phyloP scores from a whole-genome alignment of 2,797 vertebrate genomes.

The Micrastur ruficollis region DNA sequence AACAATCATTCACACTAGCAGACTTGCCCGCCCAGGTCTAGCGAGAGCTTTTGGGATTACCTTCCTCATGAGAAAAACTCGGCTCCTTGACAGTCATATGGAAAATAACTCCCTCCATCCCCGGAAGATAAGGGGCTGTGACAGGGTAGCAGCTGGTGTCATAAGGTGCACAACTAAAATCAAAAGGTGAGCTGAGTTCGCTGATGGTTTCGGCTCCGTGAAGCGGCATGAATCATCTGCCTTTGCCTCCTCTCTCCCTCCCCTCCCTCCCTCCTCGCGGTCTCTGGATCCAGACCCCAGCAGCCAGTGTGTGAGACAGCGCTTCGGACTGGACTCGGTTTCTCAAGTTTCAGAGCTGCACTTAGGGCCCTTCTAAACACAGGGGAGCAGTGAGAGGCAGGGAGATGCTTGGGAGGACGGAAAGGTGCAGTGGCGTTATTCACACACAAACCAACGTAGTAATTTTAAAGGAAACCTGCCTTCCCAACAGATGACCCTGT shows the following conservation, averaged over 20 bases:
- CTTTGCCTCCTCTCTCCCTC: neutral
- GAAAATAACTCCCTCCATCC: neutral
- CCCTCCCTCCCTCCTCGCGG: neutral
- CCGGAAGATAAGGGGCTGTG: neutral
- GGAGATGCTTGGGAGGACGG: neutral
- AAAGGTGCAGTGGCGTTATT: slow-evolving; percentile 33
- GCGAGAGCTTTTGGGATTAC: neutral
- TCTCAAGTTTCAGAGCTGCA: neutral
- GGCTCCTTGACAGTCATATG: neutral
- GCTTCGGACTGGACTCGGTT: neutral
- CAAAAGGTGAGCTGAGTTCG: neutral
- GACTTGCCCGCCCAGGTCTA: neutral
- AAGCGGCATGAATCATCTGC: neutral
- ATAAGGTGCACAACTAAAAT: neutral
- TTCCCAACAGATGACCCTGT: neutral
- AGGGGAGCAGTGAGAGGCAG: neutral
- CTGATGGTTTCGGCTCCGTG: neutral
- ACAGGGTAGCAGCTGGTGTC: neutral
- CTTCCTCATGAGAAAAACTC: neutral
- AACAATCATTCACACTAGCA: neutral
- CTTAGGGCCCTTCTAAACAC: neutral
- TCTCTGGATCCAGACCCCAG: neutral
- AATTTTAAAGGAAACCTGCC: neutral
- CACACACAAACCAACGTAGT: slow-evolving; percentile 38
- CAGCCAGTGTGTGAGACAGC: neutral